Conservation (phyloP, 2,113 vertebrate species). For the Macrotus californicus region DNA sequence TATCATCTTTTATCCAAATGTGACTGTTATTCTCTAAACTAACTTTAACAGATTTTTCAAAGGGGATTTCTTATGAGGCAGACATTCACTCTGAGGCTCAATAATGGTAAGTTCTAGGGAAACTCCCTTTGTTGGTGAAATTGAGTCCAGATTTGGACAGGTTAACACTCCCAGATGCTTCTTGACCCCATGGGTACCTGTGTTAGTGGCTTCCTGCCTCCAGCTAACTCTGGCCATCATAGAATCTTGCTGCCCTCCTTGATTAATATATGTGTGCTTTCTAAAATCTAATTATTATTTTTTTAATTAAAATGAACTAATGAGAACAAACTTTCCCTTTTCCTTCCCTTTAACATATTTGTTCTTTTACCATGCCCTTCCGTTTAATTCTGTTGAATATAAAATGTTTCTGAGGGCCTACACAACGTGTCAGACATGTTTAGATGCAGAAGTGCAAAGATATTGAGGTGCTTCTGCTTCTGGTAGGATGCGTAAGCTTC, state of each 20-base stretch:
- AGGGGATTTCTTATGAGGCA: slow-evolving; percentile 34
- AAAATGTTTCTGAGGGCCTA: not conserved
- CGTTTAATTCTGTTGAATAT: not conserved
- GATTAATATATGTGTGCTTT: not conserved
- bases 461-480: not conserved
- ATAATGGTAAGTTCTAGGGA: not conserved
- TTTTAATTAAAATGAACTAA: not conserved
- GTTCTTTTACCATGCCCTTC: not conserved
- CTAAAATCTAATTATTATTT: not conserved
- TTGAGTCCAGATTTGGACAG: not conserved
- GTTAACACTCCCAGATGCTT: not conserved
- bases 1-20: not conserved
- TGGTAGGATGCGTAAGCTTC: not conserved
- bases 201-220: not conserved
- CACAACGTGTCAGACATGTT: not conserved
- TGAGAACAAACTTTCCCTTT: not conserved
- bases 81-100: not conserved
- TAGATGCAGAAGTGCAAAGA: not conserved
- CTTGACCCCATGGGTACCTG: not conserved
- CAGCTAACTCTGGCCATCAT: not conserved
- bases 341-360: not conserved
- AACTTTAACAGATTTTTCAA: slow-evolving; percentile 39
- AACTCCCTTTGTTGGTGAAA: not conserved
- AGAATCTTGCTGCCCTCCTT: not conserved
- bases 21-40: slow-evolving; percentile 27